Percentiles rank a stretch among this genome's conserved stretches.
phyloP scores from a whole-genome alignment of 2,888 invertebrate species.

The Polietes domitor region DNA sequence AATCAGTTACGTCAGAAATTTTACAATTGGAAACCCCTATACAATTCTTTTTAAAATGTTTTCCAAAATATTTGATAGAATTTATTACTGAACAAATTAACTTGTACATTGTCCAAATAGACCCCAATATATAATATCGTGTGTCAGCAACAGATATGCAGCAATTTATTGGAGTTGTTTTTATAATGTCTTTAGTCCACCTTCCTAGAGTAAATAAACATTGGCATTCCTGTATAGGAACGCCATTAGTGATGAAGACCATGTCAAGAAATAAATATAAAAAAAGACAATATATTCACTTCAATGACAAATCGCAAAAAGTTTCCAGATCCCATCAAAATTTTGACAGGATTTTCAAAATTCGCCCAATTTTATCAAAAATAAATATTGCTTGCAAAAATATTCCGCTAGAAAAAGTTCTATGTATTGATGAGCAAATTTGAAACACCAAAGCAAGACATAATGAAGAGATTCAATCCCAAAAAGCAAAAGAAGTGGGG shows the following conservation, averaged over 20 bases:
- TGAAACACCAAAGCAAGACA: too few species aligned
- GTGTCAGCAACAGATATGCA: slow-evolving; percentile 18
- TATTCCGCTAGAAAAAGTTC: neutral
- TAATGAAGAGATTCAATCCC: slow-evolving; percentile 33
- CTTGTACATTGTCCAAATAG: slow-evolving; percentile 18
- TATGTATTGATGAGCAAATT: neutral
- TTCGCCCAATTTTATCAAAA: neutral
- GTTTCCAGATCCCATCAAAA: neutral
- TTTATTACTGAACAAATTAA: slow-evolving; percentile 3
- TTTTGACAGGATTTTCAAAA: neutral
- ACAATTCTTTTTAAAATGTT: slow-evolving; percentile 20
- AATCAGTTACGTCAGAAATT: neutral
- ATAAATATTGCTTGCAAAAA: neutral
- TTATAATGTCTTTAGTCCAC: slow-evolving; percentile 19
- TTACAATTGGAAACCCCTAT: slow-evolving; percentile 1
- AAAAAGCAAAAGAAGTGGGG: slow-evolving; percentile 64
- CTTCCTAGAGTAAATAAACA: neutral
- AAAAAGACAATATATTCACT: neutral
- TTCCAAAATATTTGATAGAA: slow-evolving; percentile 2
- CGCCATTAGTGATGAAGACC: too few species aligned
- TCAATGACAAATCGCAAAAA: neutral
- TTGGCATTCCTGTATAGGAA: too few species aligned
- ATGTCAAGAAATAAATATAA: too few species aligned
- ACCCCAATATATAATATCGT: slow-evolving; percentile 13
- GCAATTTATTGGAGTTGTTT: slow-evolving; percentile 33